These are phyloP conservation scores for Equus quagga DNA, from an alignment of 2,113 vertebrate genomes.

Conservation along the genomic window DNA sequence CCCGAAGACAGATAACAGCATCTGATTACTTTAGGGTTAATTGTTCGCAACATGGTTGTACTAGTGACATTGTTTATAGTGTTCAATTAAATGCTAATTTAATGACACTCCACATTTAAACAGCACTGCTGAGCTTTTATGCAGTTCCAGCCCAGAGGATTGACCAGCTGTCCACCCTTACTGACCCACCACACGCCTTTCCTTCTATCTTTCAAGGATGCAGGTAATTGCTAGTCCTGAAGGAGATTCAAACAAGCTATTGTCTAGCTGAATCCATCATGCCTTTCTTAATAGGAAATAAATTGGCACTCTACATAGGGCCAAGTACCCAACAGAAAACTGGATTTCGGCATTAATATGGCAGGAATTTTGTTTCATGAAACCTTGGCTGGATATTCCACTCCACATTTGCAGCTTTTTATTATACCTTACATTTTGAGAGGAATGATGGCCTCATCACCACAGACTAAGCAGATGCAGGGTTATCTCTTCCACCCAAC, in stretches of 20 bases:
- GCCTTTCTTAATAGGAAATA: constrained; percentile 65
- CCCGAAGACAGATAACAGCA: constrained; percentile 57
- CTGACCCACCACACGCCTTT: constrained; percentile 49
- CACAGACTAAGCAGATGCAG: neutral
- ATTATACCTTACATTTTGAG: constrained; percentile 1
- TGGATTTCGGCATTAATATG: neutral
- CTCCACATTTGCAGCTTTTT: constrained; percentile 4
- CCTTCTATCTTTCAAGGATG: constrained; percentile 70
- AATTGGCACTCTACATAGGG: neutral
- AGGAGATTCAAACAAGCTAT: neutral
- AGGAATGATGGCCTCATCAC: neutral
- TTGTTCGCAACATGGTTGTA: constrained; percentile 67
- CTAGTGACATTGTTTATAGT: constrained; percentile 75
- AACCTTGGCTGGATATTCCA: constrained; percentile 9
- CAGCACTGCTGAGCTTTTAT: constrained; percentile 56
- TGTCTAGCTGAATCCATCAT: constrained; percentile 33
- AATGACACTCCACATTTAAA: constrained; percentile 63
- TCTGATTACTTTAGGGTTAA: constrained; percentile 73
- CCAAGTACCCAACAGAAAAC: constrained; percentile 40
- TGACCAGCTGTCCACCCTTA: constrained; percentile 71
- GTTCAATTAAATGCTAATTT: constrained; percentile 77
- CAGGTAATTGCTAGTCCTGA: constrained; percentile 70
- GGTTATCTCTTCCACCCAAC: constrained; percentile 60
- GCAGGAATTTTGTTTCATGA: constrained; percentile 38
- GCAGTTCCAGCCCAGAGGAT: constrained; percentile 60